Percentiles rank a stretch among this genome's conserved stretches.
Evolutionary conservation across 2,888 invertebrate species (phyloP).

Genomic region (Drosophila rellima): DNA sequence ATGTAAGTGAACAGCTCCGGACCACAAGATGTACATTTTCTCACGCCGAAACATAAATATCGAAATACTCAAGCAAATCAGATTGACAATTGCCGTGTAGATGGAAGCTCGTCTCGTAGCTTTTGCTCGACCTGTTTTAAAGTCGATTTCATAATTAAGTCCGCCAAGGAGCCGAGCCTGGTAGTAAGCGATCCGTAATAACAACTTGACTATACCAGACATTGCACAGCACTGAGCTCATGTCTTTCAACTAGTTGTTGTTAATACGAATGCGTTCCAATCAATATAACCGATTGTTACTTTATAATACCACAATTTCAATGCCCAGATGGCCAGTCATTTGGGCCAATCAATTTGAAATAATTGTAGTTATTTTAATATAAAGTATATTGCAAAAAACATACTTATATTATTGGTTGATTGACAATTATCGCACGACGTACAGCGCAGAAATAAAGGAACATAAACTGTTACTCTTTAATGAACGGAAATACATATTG

Average conservation of each 20-base stretch:
- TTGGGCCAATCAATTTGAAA: neutral
- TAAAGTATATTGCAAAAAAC: neutral
- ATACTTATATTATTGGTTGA: neutral
- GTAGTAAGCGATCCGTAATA: slow-evolving; percentile 11
- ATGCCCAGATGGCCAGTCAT: neutral
- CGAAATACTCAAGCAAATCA: neutral
- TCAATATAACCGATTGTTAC: neutral
- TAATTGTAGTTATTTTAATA: neutral
- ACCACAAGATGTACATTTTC: neutral
- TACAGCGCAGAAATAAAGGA: too few species aligned
- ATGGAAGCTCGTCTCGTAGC: neutral
- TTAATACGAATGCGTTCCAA: neutral
- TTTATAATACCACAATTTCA: neutral
- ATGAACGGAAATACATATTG: too few species aligned
- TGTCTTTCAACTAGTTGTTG: neutral
- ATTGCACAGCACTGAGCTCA: slow-evolving; percentile 5
- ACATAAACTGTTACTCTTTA: too few species aligned
- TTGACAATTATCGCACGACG: too few species aligned
- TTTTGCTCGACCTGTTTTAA: slow-evolving; percentile 1
- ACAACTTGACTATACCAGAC: slow-evolving; percentile 5
- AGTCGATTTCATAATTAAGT: slow-evolving; percentile 11
- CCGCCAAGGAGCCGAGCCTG: slow-evolving; percentile 1
- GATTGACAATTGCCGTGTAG: neutral
- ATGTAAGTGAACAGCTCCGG: neutral
- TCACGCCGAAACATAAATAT: neutral